Percentiles rank a stretch among this genome's conserved stretches.
Evolutionary conservation across 2,113 vertebrate genomes (phyloP).

Genomic region (Crotalus tigris): DNA sequence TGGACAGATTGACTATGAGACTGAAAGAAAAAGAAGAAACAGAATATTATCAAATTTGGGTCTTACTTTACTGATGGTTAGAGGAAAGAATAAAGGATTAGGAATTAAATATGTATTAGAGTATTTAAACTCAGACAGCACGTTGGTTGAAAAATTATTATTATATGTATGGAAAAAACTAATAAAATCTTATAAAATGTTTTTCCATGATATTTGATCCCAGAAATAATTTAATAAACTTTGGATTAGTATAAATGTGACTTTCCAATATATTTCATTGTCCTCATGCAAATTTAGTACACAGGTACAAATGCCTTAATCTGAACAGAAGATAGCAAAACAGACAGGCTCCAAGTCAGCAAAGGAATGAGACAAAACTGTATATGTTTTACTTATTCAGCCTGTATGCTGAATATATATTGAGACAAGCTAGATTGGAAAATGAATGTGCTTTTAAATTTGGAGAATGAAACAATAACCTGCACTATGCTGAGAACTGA

Average conservation of each 20-base stretch:
- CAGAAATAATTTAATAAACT: not conserved
- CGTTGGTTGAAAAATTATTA: no score
- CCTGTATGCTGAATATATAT: not conserved
- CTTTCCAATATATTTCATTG: not conserved
- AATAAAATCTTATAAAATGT: not conserved
- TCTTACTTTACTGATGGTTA: no score
- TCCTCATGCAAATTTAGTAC: not conserved
- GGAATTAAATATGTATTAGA: no score
- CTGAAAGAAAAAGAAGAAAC: no score
- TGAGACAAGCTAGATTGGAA: not conserved
- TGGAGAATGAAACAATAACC: not conserved
- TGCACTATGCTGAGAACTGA: not conserved
- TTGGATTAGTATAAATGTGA: not conserved
- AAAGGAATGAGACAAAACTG: not conserved
- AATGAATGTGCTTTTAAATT: not conserved
- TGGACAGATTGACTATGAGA: no score
- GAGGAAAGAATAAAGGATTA: no score
- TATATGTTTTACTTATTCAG: not conserved
- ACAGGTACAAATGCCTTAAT: not conserved
- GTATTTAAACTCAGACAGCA: no score
- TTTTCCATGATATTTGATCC: not conserved
- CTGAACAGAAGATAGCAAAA: not conserved
- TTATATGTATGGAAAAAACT: no score
- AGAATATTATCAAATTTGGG: no score
- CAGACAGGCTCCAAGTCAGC: not conserved